These are phyloP conservation scores for Achroia grisella DNA, from an alignment of 1,140 invertebrate species.

Conservation along the genomic window DNA sequence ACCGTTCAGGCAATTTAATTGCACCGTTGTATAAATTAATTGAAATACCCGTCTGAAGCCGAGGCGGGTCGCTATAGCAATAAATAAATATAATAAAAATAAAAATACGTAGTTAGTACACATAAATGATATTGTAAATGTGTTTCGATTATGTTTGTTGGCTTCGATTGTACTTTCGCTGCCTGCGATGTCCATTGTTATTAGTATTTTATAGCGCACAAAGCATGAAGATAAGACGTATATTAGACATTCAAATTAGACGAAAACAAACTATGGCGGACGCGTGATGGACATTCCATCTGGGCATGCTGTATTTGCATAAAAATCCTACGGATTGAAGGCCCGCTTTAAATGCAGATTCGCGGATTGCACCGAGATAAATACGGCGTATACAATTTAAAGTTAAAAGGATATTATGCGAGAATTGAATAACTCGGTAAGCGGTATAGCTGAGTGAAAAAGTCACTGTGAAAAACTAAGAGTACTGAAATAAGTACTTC, in stretches of 20 bases:
- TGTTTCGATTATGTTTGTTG: no score
- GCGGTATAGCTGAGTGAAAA: conserved; percentile 1
- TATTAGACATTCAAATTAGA: conserved; percentile 65
- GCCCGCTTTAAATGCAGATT: conserved; percentile 42
- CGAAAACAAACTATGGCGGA: conserved; percentile 39
- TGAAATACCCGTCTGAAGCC: no score
- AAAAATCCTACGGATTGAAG: conserved; percentile 39
- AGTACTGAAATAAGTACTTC: no score
- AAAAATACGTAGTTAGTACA: no score
- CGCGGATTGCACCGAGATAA: conserved; percentile 37
- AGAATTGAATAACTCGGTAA: conserved; percentile 14
- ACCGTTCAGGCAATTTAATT: no score
- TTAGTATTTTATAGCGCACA: conserved; percentile 1
- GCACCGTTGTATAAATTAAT: no score
- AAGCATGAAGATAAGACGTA: conserved; percentile 29
- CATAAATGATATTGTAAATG: no score
- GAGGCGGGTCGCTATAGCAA: no score
- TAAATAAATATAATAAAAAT: no score
- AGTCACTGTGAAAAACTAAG: neutral
- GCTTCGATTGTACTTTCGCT: no score
- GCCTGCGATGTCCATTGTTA: neutral
- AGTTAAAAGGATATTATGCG: conserved; percentile 15
- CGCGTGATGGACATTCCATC: conserved; percentile 67
- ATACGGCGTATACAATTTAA: conserved; percentile 25
- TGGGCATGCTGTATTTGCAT: conserved; percentile 56